phyloP scores from a whole-genome alignment of 2,797 vertebrate species.

The Tauraco hartlaubi region DNA sequence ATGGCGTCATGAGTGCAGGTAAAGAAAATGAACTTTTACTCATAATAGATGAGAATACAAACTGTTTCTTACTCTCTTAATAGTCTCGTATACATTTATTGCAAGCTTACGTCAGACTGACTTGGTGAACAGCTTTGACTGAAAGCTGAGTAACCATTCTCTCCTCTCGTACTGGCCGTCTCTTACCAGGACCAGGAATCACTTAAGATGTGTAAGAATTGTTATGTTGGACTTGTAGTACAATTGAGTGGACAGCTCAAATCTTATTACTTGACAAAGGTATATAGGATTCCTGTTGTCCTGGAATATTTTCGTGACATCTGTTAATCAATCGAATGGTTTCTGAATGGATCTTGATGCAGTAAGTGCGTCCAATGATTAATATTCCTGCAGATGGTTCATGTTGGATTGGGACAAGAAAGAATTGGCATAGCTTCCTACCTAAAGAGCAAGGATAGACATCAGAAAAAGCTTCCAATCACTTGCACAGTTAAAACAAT shows the following conservation, averaged over 20 bases:
- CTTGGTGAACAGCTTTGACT: neutral
- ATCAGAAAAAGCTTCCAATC: neutral
- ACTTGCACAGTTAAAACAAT: neutral
- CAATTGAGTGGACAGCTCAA: neutral
- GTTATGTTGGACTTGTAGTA: neutral
- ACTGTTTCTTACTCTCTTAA: neutral
- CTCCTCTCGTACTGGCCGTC: neutral
- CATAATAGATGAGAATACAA: neutral
- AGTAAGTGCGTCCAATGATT: neutral
- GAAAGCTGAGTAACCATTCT: neutral
- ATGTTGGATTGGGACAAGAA: neutral
- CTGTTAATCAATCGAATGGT: neutral
- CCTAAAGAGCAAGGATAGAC: neutral
- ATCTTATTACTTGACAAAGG: neutral
- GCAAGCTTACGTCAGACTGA: neutral
- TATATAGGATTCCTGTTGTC: neutral
- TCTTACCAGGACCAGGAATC: neutral
- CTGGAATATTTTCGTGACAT: neutral
- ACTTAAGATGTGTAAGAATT: neutral
- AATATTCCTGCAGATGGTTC: neutral
- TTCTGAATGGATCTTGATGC: neutral
- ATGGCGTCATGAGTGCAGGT: slow-evolving; percentile 98
- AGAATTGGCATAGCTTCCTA: neutral
- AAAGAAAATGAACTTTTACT: neutral
- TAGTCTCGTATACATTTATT: neutral